phyloP scores from a whole-genome alignment of 2,113 vertebrate species.

The Colinus virginianus region DNA sequence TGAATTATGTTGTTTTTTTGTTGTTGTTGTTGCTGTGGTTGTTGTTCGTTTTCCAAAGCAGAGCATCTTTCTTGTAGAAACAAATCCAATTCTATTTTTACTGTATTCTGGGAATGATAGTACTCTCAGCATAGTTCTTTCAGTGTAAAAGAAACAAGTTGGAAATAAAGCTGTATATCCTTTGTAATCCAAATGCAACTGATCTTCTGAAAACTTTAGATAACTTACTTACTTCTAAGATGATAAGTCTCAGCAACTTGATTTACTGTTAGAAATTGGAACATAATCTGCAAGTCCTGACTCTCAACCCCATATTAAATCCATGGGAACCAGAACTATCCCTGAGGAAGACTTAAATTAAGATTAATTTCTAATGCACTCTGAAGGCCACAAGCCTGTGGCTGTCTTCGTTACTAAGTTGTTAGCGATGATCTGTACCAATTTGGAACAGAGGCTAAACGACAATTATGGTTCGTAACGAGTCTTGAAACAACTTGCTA shows the following conservation, averaged over 20 bases:
- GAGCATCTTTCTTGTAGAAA: background rate
- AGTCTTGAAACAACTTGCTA: conserved; percentile 18
- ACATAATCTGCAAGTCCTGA: background rate
- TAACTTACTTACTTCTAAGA: conserved; percentile 2
- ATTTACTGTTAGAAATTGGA: background rate
- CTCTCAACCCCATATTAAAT: background rate
- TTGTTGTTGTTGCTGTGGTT: background rate
- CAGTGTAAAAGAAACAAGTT: background rate
- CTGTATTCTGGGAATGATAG: background rate
- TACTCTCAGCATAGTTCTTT: background rate
- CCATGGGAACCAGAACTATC: background rate
- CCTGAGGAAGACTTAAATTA: conserved; percentile 20
- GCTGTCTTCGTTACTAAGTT: background rate
- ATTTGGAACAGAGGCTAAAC: conserved; percentile 55
- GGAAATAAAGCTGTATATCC: background rate
- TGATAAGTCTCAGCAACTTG: background rate
- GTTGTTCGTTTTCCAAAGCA: background rate
- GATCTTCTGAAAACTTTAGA: background rate
- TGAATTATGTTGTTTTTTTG: background rate
- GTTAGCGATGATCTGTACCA: conserved; percentile 22
- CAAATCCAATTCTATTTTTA: background rate
- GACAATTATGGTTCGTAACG: conserved; percentile 22
- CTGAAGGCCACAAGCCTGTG: background rate
- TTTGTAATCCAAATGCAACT: background rate
- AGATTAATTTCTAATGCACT: conserved; percentile 23